Conservation (phyloP, 2,113 vertebrate genomes). For the Ammodytes marinus region DNA sequence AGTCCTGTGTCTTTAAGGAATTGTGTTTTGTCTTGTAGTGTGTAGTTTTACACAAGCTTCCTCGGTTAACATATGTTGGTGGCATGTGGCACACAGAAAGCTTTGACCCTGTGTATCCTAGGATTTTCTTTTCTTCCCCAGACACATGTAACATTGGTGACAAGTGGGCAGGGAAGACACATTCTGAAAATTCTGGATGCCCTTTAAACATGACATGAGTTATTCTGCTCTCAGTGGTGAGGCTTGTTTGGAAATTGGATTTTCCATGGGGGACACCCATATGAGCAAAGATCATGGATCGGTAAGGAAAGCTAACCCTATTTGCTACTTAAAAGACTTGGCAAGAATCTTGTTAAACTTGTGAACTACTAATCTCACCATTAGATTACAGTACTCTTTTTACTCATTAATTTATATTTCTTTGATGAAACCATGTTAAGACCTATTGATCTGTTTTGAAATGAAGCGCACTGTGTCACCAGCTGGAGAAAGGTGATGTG, state of each 20-base stretch:
- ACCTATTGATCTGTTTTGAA: slow-evolving; percentile 2
- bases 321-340: background rate
- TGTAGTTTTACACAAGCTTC: slow-evolving; percentile 2
- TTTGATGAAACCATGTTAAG: background rate
- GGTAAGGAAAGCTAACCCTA: background rate
- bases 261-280: background rate
- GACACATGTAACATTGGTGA: background rate
- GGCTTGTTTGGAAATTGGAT: background rate
- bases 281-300: background rate
- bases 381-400: background rate
- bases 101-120: background rate
- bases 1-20: slow-evolving; percentile 17
- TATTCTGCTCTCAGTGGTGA: background rate
- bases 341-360: slow-evolving; percentile 3
- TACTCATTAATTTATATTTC: slow-evolving; percentile 1
- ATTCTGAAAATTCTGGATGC: slow-evolving; percentile 1
- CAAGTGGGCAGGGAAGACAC: slow-evolving; percentile 22
- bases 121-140: slow-evolving; percentile 6
- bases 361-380: background rate
- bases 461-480: background rate
- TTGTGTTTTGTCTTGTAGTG: background rate
- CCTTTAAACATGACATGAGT: slow-evolving; percentile 1
- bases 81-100: slow-evolving; percentile 1
- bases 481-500: background rate
- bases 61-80: background rate